A percentile compares a stretch with the other conserved stretches of the same genome.
Evolutionary conservation across 2,113 vertebrate species (phyloP).

Genomic region (Pollachius pollachius): DNA sequence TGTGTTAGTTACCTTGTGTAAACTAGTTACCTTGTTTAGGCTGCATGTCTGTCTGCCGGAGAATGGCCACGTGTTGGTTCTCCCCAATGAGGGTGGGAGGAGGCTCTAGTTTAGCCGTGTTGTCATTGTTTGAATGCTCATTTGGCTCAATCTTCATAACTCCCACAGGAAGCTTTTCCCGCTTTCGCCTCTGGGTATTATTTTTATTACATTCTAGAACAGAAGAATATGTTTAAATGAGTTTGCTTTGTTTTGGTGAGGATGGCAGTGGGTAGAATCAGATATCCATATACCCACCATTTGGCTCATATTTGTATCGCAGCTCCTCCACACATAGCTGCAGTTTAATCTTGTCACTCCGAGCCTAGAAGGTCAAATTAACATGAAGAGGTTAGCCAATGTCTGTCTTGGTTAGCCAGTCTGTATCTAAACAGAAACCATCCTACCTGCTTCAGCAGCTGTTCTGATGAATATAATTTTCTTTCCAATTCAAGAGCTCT

Average conservation of each 20-base stretch:
- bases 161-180: conserved; percentile 76
- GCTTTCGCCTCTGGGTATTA: conserved; percentile 70
- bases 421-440: not conserved
- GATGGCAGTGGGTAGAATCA: not conserved
- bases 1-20: not conserved
- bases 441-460: conserved; percentile 77
- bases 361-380: conserved; percentile 40
- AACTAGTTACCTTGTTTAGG: conserved; percentile 5
- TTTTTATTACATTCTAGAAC: conserved; percentile 71
- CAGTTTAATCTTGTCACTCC: conserved; percentile 88
- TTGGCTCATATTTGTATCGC: conserved; percentile 87
- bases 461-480: conserved; percentile 86
- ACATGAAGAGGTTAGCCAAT: too few species aligned
- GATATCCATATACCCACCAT: conserved; percentile 65
- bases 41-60: conserved; percentile 31
- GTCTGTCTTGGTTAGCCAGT: too few species aligned
- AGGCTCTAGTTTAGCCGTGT: conserved; percentile 12
- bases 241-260: not conserved
- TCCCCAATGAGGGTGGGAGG: conserved; percentile 7
- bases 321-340: conserved; percentile 85
- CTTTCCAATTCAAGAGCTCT: conserved; percentile 88
- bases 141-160: not conserved
- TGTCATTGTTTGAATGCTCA: conserved; percentile 3
- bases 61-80: conserved; percentile 18
- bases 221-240: not conserved